A percentile compares a stretch with the other conserved stretches of the same genome.
phyloP scores from a whole-genome alignment of 2,888 invertebrate genomes.

The Belgica antarctica region DNA sequence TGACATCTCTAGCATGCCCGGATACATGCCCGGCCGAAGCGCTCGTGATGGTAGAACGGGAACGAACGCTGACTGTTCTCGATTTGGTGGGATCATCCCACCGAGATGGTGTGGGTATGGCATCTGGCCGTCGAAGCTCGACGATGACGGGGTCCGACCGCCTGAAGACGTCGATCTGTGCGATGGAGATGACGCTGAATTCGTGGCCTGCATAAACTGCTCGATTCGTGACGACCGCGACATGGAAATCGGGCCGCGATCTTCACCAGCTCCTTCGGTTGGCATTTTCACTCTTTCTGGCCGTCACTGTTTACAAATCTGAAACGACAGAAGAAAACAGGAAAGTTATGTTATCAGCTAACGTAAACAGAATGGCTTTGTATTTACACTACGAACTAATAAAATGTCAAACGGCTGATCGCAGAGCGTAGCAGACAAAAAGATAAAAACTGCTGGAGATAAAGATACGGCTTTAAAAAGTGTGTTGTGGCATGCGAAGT shows the following conservation, averaged over 20 bases:
- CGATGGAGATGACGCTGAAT: slow-evolving; percentile 50
- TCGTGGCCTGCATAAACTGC: slow-evolving; percentile 61
- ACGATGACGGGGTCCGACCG: slow-evolving; percentile 57
- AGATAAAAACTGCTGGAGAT: too few species aligned
- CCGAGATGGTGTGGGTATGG: slow-evolving; percentile 67
- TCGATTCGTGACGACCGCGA: slow-evolving; percentile 59
- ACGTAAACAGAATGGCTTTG: neutral
- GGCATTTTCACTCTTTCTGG: slow-evolving; percentile 51
- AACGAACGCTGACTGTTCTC: slow-evolving; percentile 82
- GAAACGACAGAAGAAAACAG: slow-evolving; percentile 11
- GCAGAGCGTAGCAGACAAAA: neutral
- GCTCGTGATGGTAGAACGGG: slow-evolving; percentile 80
- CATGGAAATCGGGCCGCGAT: slow-evolving; percentile 50
- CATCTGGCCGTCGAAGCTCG: slow-evolving; percentile 64
- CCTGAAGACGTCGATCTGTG: slow-evolving; percentile 53
- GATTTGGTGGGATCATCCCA: slow-evolving; percentile 59
- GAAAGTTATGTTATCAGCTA: neutral
- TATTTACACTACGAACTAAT: slow-evolving; percentile 11
- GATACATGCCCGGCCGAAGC: slow-evolving; percentile 70
- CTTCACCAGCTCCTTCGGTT: slow-evolving; percentile 50
- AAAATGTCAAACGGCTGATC: slow-evolving; percentile 3
- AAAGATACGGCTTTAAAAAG: too few species aligned
- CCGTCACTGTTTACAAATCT: slow-evolving; percentile 26
- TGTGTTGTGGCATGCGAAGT: neutral
- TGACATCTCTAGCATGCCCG: slow-evolving; percentile 64